phyloP scores from a whole-genome alignment of 2,113 vertebrate species.

The Melanocharis versteri region DNA sequence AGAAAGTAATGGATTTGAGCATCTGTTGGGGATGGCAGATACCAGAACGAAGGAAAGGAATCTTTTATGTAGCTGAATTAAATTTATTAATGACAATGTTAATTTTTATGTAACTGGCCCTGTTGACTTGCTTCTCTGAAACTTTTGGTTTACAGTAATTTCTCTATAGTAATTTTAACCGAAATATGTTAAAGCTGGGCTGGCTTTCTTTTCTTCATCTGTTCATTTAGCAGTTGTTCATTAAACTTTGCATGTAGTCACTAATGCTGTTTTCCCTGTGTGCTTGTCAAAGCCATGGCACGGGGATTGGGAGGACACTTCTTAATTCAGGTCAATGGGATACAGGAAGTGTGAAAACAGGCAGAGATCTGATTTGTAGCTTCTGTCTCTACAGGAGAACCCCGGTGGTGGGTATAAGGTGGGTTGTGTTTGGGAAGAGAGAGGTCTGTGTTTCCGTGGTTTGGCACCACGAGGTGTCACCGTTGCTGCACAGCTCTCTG shows the following conservation, averaged over 20 bases:
- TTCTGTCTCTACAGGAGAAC: not conserved
- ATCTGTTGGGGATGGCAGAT: not conserved
- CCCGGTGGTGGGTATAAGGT: fast-evolving
- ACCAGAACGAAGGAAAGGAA: not conserved
- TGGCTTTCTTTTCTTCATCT: not conserved
- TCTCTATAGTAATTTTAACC: not conserved
- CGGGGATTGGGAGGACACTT: not conserved
- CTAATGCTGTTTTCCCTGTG: not conserved
- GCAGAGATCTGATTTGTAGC: not conserved
- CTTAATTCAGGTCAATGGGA: not conserved
- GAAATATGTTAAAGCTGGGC: not conserved
- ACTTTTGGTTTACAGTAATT: not conserved
- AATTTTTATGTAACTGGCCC: not conserved
- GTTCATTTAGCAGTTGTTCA: not conserved
- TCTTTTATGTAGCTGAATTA: not conserved
- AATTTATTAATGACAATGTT: not conserved
- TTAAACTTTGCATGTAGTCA: not conserved
- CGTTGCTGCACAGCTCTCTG: slow-evolving; percentile 7
- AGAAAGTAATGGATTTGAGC: not conserved
- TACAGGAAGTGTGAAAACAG: not conserved
- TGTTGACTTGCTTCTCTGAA: not conserved
- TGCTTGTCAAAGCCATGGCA: not conserved
- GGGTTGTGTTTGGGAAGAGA: not conserved
- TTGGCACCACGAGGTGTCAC: slow-evolving; percentile 58
- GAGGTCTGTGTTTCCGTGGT: not conserved